These are phyloP conservation scores for Lasioglossum morio DNA, from an alignment of 2,888 invertebrate species.

Conservation along the genomic window DNA sequence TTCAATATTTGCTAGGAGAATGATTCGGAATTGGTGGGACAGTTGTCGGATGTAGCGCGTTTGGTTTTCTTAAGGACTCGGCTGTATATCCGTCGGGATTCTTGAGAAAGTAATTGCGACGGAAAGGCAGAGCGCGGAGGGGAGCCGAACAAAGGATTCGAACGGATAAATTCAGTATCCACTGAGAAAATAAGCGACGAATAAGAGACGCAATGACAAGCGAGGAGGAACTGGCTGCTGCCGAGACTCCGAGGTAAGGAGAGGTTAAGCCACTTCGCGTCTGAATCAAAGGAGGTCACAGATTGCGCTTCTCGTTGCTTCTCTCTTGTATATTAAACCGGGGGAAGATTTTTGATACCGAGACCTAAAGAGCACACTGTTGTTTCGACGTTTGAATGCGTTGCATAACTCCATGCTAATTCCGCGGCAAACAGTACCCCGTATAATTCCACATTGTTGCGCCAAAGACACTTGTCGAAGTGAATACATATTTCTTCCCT, in stretches of 20 bases:
- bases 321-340: neutral
- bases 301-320: conserved; percentile 6
- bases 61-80: neutral
- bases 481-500: neutral
- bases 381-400: neutral
- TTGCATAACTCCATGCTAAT: neutral
- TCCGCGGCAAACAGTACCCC: neutral
- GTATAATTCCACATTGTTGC: neutral
- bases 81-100: neutral
- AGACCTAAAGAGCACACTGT: neutral
- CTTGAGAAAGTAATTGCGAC: conserved; percentile 10
- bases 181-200: neutral
- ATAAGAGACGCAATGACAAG: neutral
- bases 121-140: neutral
- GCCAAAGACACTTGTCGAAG: neutral
- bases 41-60: neutral
- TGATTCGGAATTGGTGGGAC: neutral
- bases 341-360: neutral
- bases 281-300: neutral
- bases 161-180: conserved; percentile 8
- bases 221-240: neutral
- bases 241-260: neutral
- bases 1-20: no score
- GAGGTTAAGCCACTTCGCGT: conserved; percentile 16
- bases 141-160: neutral